phyloP scores from a whole-genome alignment of 1,140 invertebrate species.

The Drosophila nigrodunni region DNA sequence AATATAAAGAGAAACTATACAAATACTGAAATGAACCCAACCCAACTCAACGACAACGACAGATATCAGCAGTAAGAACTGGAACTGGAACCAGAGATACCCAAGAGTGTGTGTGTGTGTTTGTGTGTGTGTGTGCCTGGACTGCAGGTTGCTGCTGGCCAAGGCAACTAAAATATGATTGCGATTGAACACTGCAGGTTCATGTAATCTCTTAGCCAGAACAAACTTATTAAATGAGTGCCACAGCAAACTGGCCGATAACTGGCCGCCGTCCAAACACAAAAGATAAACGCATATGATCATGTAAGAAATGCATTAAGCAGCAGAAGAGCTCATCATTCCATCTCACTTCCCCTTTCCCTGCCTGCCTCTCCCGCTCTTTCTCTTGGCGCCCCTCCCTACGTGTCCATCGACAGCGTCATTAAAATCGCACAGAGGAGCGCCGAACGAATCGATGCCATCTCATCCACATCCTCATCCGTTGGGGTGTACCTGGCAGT shows the following conservation, averaged over 20 bases:
- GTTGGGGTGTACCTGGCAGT: conserved; percentile 24
- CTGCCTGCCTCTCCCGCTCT: neutral
- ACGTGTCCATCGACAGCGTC: conserved; percentile 36
- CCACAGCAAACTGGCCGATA: conserved; percentile 69
- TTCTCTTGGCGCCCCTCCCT: conserved; percentile 18
- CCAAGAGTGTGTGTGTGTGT: neutral
- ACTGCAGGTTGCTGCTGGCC: conserved; percentile 28
- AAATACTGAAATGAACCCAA: conserved; percentile 15
- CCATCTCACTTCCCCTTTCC: neutral
- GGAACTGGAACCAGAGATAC: conserved; percentile 18
- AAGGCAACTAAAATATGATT: conserved; percentile 72
- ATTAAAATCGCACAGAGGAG: conserved; percentile 76
- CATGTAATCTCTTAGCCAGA: conserved; percentile 84
- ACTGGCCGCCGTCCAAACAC: conserved; percentile 64
- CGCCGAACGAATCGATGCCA: conserved; percentile 71
- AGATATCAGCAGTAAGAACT: conserved; percentile 35
- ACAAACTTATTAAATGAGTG: conserved; percentile 83
- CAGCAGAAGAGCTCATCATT: conserved; percentile 10
- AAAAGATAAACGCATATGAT: conserved; percentile 82
- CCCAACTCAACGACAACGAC: conserved; percentile 44
- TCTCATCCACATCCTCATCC: conserved; percentile 22
- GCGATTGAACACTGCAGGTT: conserved; percentile 84
- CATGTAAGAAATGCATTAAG: conserved; percentile 82
- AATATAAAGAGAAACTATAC: conserved; percentile 38
- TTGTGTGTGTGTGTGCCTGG: conserved; percentile 19